phyloP scores from a whole-genome alignment of 2,888 invertebrate genomes.

The Theristus sp. region DNA sequence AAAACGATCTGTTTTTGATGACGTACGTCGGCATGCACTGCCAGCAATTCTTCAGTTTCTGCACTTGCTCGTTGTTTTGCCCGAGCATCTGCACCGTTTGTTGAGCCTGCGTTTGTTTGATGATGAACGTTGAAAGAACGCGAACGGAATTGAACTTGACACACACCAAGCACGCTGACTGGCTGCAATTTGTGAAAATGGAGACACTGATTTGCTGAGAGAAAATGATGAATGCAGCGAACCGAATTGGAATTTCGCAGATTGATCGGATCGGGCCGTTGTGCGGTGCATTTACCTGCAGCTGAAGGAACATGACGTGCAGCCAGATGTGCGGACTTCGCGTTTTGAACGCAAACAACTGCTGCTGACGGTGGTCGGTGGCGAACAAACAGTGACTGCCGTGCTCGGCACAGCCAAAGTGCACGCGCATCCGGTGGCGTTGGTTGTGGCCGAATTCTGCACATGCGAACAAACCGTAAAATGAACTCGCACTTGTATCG shows the following conservation, averaged over 20 bases:
- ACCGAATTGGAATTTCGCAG: too few relatives aligned
- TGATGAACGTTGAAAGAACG: too few relatives aligned
- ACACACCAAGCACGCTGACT: too few relatives aligned
- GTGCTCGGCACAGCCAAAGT: slow-evolving; percentile 41
- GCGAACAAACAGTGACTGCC: neutral
- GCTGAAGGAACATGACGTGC: slow-evolving; percentile 80
- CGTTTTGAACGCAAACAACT: slow-evolving; percentile 39
- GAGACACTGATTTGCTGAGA: too few relatives aligned
- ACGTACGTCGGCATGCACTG: slow-evolving; percentile 69
- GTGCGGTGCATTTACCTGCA: too few relatives aligned
- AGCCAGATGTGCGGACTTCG: slow-evolving; percentile 74
- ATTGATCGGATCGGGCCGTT: too few relatives aligned
- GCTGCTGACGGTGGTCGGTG: slow-evolving; percentile 66
- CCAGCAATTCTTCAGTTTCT: slow-evolving; percentile 60
- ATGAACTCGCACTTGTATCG: too few relatives aligned
- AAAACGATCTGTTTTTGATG: slow-evolving; percentile 47
- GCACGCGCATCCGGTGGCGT: slow-evolving; percentile 60
- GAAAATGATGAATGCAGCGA: too few relatives aligned
- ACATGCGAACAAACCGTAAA: too few relatives aligned
- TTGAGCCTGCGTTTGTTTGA: neutral
- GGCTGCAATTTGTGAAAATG: too few relatives aligned
- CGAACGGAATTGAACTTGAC: too few relatives aligned
- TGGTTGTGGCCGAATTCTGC: neutral
- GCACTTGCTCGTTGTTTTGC: slow-evolving; percentile 31
- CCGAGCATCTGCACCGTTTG: slow-evolving; percentile 17